Base-by-base conservation (phyloP, 2,888 invertebrate genomes). In the Caenorhabditis japonica region DNA sequence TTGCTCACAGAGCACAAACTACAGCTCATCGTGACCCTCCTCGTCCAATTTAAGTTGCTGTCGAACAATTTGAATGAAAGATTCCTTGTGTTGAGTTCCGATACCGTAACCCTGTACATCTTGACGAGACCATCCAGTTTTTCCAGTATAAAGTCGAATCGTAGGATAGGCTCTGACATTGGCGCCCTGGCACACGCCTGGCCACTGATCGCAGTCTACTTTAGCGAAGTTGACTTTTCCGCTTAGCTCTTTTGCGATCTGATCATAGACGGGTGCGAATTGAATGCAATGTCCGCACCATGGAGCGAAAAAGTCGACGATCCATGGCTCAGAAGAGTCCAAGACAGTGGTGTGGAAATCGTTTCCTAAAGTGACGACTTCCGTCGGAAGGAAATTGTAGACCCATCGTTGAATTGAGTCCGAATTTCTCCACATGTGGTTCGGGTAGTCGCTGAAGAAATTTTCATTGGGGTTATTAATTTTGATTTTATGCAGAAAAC, bases 191-290 rank as follows among this genome's bases (percentile, higher is more conserved):
- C 92, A 92, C 33, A 91, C 88, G 10, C 87, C 76, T 4, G 88
- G 88, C 80, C 91, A 88, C 7, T 85, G 85, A 76, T 92, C 91
- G 86, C 93, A 93, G 88, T 93, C 91, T 3, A 93, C 88, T 88
- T 92, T 92, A 2, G 90, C 92, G 61, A 91, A 89, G 62, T 90
- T 90, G 0, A 91, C 91, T 76, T 88, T 87, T 8, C 90, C 91
- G 70, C 91, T 90, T 69, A 92, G 74, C n/a, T 68, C 92, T 89
- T 91, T 89, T 12, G 92, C 91, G 47, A 92, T 90, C 77, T 90
- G 89, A 77, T 91, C 91, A 88, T 92, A 92, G 76, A 92, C 91
- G 2, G 92, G 92, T 71, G 92, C 92, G 87, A 93, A 91, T 73
- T 90, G 89, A 75, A 91, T 90, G 83, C 92, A 92, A 80, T 88